Base-by-base conservation (phyloP, 2,888 invertebrate species). In the Plebejus argus region DNA sequence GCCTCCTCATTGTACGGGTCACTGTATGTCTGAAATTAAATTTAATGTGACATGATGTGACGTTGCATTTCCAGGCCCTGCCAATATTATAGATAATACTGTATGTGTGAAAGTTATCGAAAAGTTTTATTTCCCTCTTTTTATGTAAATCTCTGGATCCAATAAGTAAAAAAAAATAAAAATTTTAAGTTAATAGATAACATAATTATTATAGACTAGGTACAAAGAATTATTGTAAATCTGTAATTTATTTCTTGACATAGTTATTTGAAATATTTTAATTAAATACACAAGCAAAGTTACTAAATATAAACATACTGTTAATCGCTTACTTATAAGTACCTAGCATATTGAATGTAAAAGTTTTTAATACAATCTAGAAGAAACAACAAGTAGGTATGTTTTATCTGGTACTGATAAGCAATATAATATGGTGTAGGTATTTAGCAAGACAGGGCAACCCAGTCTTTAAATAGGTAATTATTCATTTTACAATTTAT, bases 1-100 rank as follows among this genome's bases (percentile, higher is more conserved):
- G 98, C 98, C 82, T 98, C 97, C 70, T 93, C 94, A 89, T 98
- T 97, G 85, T 96, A 90, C 0, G 97, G 97, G 82, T 99, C 98
- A 61, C 87, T 87, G 76, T 89, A 84, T 20, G 88, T 89, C 93
- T 94, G 85, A 5, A 66, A 61, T 58, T 61, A n/a, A n/a, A 23
- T n/a, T 61, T 20, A 72, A 71, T n/a, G 18, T 45, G 10, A 45
- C 45, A 1, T 10, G n/a, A n/a, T n/a, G n/a, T n/a, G n/a, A n/a
- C n/a, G n/a, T n/a, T 45, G 45, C 0, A 45, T 45, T 39, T 10
- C 1, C 10, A 10, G 10, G 45, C 1, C 45, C 10, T 12, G 10
- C 45, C 8, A 39, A 1, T 39, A 0, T 39, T 35, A 35, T 6
- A 35, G 39, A 8, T 39, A 39, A 39, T 39, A 39, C 39, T 39